phyloP scores from a whole-genome alignment of 2,888 invertebrate genomes.

The Volucella bombylans region DNA sequence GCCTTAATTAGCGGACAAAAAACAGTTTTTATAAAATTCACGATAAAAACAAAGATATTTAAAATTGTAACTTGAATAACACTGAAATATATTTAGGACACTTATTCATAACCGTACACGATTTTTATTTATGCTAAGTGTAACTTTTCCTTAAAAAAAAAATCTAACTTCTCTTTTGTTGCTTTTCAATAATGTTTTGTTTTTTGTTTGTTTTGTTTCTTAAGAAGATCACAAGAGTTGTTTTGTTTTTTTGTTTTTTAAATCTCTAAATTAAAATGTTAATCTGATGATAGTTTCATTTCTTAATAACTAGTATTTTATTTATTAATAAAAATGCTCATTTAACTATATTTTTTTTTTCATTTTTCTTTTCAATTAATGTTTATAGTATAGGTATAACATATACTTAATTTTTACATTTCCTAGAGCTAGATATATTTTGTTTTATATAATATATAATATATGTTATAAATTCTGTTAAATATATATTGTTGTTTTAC shows the following conservation, averaged over 20 bases:
- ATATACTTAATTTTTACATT: constrained; percentile 48
- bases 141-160: constrained; percentile 22
- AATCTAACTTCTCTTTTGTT: not conserved
- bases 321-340: constrained; percentile 61
- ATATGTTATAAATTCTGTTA: constrained; percentile 64
- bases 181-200: not conserved
- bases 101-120: constrained; percentile 57
- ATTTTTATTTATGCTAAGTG: constrained; percentile 29
- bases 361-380: constrained; percentile 26
- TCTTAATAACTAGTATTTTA: constrained; percentile 49
- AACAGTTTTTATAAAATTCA: constrained; percentile 10
- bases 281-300: constrained; percentile 61
- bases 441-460: constrained; percentile 56
- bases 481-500: constrained; percentile 40
- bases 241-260: constrained; percentile 34
- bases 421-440: constrained; percentile 64
- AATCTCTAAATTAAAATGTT: constrained; percentile 66
- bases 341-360: constrained; percentile 43
- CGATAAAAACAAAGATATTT: constrained; percentile 2
- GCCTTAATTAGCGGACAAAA: not conserved
- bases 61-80: constrained; percentile 37
- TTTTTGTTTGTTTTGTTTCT: constrained; percentile 46
- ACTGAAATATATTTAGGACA: constrained; percentile 65
- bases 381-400: constrained; percentile 56
- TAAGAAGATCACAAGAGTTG: constrained; percentile 71